phyloP scores from a whole-genome alignment of 1,140 invertebrate genomes.

The Drosophila eugracilis region DNA sequence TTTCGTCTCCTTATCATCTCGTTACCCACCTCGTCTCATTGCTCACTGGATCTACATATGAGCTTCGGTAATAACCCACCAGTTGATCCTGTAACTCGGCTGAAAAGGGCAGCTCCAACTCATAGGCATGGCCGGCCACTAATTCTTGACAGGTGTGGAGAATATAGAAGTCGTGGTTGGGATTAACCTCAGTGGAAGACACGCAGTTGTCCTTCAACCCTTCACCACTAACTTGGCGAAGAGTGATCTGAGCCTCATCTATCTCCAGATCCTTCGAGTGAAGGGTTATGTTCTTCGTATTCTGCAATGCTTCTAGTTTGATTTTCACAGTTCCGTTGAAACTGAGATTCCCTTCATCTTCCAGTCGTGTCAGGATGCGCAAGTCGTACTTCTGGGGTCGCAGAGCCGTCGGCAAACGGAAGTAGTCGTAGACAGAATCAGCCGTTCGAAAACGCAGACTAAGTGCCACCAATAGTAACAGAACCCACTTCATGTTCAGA shows the following conservation, averaged over 20 bases:
- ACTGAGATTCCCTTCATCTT: conserved; percentile 86
- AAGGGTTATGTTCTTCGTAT: conserved; percentile 88
- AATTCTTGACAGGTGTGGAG: conserved; percentile 86
- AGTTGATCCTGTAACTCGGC: conserved; percentile 87
- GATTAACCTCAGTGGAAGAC: conserved; percentile 84
- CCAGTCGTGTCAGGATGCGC: not conserved
- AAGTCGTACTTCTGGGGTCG: conserved; percentile 85
- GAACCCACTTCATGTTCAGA: too few relatives aligned
- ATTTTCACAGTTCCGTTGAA: conserved; percentile 88
- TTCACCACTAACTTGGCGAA: conserved; percentile 65
- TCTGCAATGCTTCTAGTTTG: conserved; percentile 85
- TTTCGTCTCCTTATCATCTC: not conserved
- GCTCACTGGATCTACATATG: conserved; percentile 87
- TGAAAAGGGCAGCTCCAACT: conserved; percentile 88
- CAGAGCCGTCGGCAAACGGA: conserved; percentile 87
- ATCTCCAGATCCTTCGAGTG: conserved; percentile 88
- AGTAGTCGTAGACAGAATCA: too few relatives aligned
- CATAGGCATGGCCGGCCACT: conserved; percentile 86
- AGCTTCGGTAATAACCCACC: conserved; percentile 92
- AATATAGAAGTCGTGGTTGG: conserved; percentile 88
- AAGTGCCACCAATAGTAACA: too few relatives aligned
- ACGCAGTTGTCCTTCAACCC: conserved; percentile 44
- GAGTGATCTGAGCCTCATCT: conserved; percentile 81
- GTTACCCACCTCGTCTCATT: conserved; percentile 87
- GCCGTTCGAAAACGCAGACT: too few relatives aligned